Evolutionary conservation across 2,113 vertebrate genomes (phyloP).

Genomic region (Micromys minutus): DNA sequence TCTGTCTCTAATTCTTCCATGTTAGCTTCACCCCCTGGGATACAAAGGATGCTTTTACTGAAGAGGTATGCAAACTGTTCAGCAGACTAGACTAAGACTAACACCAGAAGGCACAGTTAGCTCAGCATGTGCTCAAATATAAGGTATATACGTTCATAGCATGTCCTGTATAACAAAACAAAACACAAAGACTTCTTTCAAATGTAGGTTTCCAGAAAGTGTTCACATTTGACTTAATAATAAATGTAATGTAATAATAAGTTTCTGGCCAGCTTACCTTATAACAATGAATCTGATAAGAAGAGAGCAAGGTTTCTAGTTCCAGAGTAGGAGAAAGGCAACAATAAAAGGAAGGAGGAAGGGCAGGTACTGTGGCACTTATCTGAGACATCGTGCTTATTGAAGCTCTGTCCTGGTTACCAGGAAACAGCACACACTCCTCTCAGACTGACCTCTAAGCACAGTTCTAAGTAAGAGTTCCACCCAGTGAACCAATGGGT

Average conservation of each 20-base stretch:
- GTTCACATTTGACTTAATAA: background rate
- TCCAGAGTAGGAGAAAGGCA: fast-evolving
- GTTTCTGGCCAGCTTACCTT: background rate
- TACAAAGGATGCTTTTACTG: background rate
- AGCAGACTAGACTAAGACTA: background rate
- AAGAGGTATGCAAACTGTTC: background rate
- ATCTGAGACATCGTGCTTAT: fast-evolving
- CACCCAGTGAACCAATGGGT: background rate
- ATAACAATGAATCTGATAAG: too few species aligned
- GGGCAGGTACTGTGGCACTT: fast-evolving
- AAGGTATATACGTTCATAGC: background rate
- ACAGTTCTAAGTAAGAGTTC: background rate
- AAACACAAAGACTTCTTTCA: background rate
- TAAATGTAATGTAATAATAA: background rate
- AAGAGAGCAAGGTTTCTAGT: background rate
- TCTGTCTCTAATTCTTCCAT: too few species aligned
- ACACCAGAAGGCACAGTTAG: background rate
- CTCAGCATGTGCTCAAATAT: background rate
- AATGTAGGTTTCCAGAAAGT: background rate
- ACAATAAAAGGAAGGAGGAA: background rate
- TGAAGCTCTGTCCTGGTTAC: background rate
- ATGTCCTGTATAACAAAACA: background rate
- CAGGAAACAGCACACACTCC: background rate
- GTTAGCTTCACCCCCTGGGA: background rate
- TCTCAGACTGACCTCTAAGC: background rate